Percentiles rank a stretch among this genome's conserved stretches.
phyloP scores from a whole-genome alignment of 2,113 vertebrate genomes.

The Oreotrochilus melanogaster region DNA sequence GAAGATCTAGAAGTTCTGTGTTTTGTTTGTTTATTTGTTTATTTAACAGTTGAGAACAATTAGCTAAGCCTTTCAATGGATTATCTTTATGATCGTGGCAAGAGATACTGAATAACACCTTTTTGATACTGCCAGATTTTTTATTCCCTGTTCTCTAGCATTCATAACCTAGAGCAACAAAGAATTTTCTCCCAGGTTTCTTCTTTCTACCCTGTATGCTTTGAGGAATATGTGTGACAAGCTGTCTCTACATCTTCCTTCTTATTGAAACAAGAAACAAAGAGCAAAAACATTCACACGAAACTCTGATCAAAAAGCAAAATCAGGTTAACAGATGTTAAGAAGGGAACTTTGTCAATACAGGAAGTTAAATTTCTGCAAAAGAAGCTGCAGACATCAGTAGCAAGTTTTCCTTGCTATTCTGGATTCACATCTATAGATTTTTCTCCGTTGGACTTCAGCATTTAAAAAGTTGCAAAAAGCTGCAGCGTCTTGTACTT shows the following conservation, averaged over 20 bases:
- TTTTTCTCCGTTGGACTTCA: neutral
- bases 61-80: neutral
- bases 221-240: neutral
- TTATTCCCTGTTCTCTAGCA: neutral
- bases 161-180: neutral
- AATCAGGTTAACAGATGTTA: neutral
- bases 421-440: neutral
- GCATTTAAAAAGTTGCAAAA: neutral
- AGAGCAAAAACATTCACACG: neutral
- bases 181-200: neutral
- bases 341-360: neutral
- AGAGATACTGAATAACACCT: neutral
- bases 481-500: no score
- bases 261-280: neutral
- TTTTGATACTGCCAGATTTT: neutral
- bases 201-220: neutral
- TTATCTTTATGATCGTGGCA: neutral
- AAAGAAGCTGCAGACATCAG: neutral
- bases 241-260: neutral
- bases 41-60: neutral
- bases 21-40: neutral
- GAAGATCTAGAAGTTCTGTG: neutral
- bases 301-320: neutral
- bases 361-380: neutral
- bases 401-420: neutral